Evolutionary conservation across 2,888 invertebrate species (phyloP).

Genomic region (Drosophila gaucha): DNA sequence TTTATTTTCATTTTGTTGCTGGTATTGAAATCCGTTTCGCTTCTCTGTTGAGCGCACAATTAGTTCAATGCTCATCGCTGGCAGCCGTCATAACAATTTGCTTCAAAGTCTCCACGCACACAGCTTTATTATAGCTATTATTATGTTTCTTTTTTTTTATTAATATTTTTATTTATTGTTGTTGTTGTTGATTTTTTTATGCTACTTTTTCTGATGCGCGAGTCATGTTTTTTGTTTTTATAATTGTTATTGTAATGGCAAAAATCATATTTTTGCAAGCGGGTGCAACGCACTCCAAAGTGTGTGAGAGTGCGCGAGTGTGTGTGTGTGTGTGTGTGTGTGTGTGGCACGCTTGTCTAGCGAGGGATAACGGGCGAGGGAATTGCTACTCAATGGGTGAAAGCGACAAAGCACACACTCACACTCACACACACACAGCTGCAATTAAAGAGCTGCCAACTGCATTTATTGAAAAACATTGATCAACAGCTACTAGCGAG

Average conservation of each 20-base stretch:
- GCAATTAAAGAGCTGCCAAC: slow-evolving; percentile 56
- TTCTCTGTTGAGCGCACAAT: slow-evolving; percentile 75
- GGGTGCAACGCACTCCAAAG: slow-evolving; percentile 65
- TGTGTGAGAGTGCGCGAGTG: not conserved
- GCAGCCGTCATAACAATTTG: slow-evolving; percentile 68
- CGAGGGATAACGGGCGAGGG: slow-evolving; percentile 57
- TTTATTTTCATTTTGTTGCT: slow-evolving; percentile 1
- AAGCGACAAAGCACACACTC: slow-evolving; percentile 47
- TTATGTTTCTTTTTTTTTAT: slow-evolving; percentile 8
- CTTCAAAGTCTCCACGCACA: slow-evolving; percentile 22
- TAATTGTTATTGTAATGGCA: slow-evolving; percentile 45
- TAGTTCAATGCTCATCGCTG: slow-evolving; percentile 73
- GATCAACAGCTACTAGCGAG: slow-evolving; percentile 13
- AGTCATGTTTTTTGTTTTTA: slow-evolving; percentile 37
- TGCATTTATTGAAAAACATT: slow-evolving; percentile 38
- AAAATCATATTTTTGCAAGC: slow-evolving; percentile 27
- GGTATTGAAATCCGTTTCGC: slow-evolving; percentile 47
- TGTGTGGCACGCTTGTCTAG: slow-evolving; percentile 70
- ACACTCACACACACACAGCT: slow-evolving; percentile 11
- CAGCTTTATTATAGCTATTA: slow-evolving; percentile 37
- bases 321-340: slow-evolving; percentile 9
- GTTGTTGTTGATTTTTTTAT: slow-evolving; percentile 6
- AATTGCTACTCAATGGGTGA: slow-evolving; percentile 49
- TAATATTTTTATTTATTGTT: slow-evolving; percentile 26
- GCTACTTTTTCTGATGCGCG: slow-evolving; percentile 8